Conservation (phyloP, 2,888 invertebrate species). For the Brenthis daphne region DNA sequence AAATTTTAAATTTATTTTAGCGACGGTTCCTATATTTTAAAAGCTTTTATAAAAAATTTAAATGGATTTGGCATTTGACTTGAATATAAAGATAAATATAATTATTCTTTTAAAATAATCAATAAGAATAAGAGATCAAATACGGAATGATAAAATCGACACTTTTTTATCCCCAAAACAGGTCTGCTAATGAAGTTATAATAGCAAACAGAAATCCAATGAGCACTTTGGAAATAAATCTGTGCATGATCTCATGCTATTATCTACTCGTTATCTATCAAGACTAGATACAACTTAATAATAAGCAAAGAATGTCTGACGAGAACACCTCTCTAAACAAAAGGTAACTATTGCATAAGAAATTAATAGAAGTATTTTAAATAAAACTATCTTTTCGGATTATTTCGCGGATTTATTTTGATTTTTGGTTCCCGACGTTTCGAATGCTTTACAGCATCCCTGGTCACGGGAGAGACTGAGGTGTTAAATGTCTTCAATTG, state of each 20-base stretch:
- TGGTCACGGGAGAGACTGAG: too few species aligned
- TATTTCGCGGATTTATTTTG: too few species aligned
- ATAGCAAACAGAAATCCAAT: slow-evolving; percentile 24
- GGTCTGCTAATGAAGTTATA: slow-evolving; percentile 22
- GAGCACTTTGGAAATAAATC: slow-evolving; percentile 35
- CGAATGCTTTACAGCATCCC: too few species aligned
- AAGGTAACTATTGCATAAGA: too few species aligned
- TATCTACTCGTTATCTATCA: slow-evolving; percentile 41
- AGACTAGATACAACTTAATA: slow-evolving; percentile 32
- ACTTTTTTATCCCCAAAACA: slow-evolving; percentile 28
- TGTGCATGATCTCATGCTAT: slow-evolving; percentile 43
- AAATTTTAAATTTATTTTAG: too few species aligned
- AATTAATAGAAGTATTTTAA: too few species aligned
- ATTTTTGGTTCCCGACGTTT: too few species aligned
- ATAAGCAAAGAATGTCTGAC: slow-evolving; percentile 9
- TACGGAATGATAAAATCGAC: slow-evolving; percentile 19
- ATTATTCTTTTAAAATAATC: not conserved
- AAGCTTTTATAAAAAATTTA: not conserved
- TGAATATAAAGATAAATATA: not conserved
- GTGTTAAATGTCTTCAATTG: too few species aligned
- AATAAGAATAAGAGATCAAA: not conserved
- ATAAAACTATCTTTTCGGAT: too few species aligned
- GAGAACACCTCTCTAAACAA: slow-evolving; percentile 9
- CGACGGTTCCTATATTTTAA: not conserved
- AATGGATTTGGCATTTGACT: slow-evolving; percentile 5